phyloP scores from a whole-genome alignment of 2,888 invertebrate genomes.

The Plusia festucae region DNA sequence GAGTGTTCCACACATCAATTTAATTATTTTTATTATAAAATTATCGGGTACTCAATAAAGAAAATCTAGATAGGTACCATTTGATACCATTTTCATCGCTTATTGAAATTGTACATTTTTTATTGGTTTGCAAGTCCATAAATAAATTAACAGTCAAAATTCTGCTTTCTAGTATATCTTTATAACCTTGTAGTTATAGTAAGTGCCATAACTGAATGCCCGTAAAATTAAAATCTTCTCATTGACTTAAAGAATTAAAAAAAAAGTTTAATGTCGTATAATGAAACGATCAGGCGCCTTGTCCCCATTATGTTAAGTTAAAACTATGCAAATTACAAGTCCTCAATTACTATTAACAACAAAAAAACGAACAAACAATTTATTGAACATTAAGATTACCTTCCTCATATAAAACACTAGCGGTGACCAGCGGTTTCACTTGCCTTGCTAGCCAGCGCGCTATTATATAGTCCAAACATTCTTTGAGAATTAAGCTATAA shows the following conservation, averaged over 20 bases:
- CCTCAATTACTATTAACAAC: slow-evolving; percentile 21
- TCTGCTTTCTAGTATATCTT: not conserved
- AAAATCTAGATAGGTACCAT: too few relatives aligned
- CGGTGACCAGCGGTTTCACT: too few relatives aligned
- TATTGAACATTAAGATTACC: slow-evolving; percentile 25
- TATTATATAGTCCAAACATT: too few relatives aligned
- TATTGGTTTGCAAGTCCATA: too few relatives aligned
- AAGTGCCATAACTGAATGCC: not conserved
- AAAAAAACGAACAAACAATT: slow-evolving; percentile 22
- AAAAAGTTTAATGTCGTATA: not conserved
- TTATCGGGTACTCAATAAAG: too few relatives aligned
- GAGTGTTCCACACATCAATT: too few relatives aligned
- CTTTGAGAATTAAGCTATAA: too few relatives aligned
- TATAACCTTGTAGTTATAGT: not conserved
- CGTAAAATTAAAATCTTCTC: not conserved
- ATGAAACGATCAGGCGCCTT: not conserved
- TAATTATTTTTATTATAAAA: too few relatives aligned
- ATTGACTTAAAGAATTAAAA: not conserved
- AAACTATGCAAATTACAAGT: slow-evolving; percentile 10
- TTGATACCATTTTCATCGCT: too few relatives aligned
- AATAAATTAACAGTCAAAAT: not conserved
- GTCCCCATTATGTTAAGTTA: not conserved
- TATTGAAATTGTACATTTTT: too few relatives aligned
- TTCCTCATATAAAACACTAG: slow-evolving; percentile 29
- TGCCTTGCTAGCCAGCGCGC: too few relatives aligned